Conservation (phyloP, 1,140 invertebrate species). For the Drosophila quadrilineata region DNA sequence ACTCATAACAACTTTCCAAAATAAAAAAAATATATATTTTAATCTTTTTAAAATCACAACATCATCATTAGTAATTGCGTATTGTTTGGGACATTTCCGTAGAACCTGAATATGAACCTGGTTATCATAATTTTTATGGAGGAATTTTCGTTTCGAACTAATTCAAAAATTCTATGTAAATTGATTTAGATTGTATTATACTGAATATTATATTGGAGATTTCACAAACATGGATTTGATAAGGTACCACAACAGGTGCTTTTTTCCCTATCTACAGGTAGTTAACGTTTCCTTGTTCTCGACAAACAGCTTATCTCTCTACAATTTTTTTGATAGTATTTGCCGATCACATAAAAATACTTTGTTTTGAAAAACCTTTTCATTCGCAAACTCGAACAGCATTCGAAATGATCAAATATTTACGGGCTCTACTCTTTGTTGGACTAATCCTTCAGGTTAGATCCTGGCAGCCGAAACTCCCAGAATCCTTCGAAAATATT, state of each 20-base stretch:
- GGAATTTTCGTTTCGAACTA: not conserved
- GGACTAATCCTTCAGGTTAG: not conserved
- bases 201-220: not conserved
- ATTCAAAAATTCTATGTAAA: too few species aligned
- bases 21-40: too few species aligned
- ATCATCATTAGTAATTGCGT: too few species aligned
- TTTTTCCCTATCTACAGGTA: not conserved
- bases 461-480: not conserved
- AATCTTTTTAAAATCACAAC: too few species aligned
- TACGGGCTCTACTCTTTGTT: not conserved
- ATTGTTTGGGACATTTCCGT: too few species aligned
- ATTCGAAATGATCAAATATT: constrained; percentile 11
- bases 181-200: constrained; percentile 1
- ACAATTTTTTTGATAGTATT: not conserved
- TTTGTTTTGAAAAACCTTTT: not conserved
- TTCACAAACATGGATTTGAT: not conserved
- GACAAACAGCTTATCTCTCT: not conserved
- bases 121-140: not conserved
- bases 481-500: too few species aligned
- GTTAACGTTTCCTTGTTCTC: not conserved
- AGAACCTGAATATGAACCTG: too few species aligned
- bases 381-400: not conserved
- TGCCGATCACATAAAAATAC: not conserved
- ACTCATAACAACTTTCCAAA: too few species aligned
- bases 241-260: not conserved